phyloP scores from a whole-genome alignment of 2,888 invertebrate genomes.

The Eurois occulta region DNA sequence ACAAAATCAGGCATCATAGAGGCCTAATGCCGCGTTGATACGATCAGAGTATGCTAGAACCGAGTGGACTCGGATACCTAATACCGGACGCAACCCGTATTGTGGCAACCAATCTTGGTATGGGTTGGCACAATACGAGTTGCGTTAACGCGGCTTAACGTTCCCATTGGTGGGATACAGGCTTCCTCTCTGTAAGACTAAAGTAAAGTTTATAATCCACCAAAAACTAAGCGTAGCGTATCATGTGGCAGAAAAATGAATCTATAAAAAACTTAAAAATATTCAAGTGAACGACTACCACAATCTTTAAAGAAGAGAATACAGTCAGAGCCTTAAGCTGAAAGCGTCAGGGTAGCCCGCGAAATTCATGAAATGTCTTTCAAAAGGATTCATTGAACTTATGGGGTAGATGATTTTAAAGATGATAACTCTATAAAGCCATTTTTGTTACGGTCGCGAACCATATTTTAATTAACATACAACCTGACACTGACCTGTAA shows the following conservation, averaged over 20 bases:
- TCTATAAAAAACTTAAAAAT: neutral
- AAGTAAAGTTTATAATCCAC: neutral
- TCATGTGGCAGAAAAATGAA: neutral
- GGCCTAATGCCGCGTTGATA: no score
- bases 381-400: neutral
- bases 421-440: neutral
- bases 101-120: no score
- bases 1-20: neutral
- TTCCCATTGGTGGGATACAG: neutral
- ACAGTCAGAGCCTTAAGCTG: neutral
- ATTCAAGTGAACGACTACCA: neutral
- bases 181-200: neutral
- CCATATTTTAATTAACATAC: neutral
- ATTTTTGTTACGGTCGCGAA: neutral
- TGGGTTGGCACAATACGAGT: no score
- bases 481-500: neutral
- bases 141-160: no score
- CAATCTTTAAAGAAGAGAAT: slow-evolving; percentile 1
- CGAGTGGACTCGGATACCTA: no score
- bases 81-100: no score
- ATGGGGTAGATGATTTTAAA: neutral
- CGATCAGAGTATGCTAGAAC: no score
- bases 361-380: neutral
- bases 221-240: neutral
- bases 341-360: neutral